Conservation (phyloP, 2,888 invertebrate species). For the Timema cristinae region DNA sequence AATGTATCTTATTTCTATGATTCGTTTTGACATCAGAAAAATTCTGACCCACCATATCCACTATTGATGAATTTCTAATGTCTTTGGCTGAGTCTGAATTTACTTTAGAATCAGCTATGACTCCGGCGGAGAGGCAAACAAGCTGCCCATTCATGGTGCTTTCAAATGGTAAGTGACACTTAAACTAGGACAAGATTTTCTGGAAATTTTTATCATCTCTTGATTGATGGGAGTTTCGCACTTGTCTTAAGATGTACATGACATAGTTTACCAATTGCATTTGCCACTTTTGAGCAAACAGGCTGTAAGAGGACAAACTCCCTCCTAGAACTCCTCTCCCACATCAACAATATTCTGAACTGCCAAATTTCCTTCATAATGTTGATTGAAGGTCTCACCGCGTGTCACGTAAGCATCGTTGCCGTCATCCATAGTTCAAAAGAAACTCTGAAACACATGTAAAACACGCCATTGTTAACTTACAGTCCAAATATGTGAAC, state of each 20-base stretch:
- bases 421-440: not conserved
- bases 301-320: constrained; percentile 1
- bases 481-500: too few species aligned
- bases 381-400: constrained; percentile 1
- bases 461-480: too few species aligned
- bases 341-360: constrained; percentile 5
- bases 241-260: constrained; percentile 32
- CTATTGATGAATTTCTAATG: not conserved
- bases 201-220: not conserved
- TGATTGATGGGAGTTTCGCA: constrained; percentile 21
- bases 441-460: too few species aligned
- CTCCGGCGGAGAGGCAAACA: not conserved
- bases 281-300: not conserved
- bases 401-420: not conserved
- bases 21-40: not conserved
- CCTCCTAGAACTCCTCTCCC: constrained; percentile 8
- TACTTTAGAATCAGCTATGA: not conserved
- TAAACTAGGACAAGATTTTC: not conserved
- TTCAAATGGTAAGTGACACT: not conserved
- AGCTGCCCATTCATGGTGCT: not conserved
- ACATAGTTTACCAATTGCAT: constrained; percentile 29
- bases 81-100: not conserved
- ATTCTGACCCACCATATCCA: not conserved
- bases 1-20: not conserved
- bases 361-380: not conserved